These are phyloP conservation scores for Eristalis pertinax DNA, from an alignment of 2,888 invertebrate genomes.

Conservation along the genomic window DNA sequence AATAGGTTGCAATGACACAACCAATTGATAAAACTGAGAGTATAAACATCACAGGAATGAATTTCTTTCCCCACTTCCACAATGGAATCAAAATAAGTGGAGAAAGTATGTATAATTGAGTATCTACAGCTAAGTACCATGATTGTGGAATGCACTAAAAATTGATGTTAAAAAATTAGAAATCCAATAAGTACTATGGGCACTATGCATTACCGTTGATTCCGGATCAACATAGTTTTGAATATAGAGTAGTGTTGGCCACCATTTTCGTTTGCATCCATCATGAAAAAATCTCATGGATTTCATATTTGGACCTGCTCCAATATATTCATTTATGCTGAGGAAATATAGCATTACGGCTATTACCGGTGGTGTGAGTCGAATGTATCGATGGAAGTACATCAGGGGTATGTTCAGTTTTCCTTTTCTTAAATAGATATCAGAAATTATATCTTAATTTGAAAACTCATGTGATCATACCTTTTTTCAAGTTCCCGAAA, in stretches of 20 bases:
- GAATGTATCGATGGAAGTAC: constrained; percentile 81
- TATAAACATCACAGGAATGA: constrained; percentile 75
- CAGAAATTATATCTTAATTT: not conserved
- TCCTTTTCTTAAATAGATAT: constrained; percentile 74
- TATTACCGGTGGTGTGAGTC: constrained; percentile 83
- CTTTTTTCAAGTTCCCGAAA: constrained; percentile 79
- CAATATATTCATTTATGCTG: constrained; percentile 82
- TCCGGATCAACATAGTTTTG: constrained; percentile 81
- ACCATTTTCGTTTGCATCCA: constrained; percentile 81
- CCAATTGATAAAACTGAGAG: constrained; percentile 77
- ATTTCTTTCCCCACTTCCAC: constrained; percentile 81
- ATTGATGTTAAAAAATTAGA: not conserved
- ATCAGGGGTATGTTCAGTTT: constrained; percentile 78
- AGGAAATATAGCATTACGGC: constrained; percentile 82
- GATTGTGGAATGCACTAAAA: constrained; percentile 82
- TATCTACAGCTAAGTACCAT: constrained; percentile 85
- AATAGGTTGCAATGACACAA: constrained; percentile 78
- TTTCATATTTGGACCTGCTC: constrained; percentile 83
- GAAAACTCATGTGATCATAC: constrained; percentile 65
- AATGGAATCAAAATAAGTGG: constrained; percentile 83
- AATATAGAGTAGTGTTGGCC: constrained; percentile 82
- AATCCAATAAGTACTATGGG: not conserved
- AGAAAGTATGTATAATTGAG: constrained; percentile 83
- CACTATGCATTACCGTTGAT: constrained; percentile 77
- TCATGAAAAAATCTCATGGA: constrained; percentile 75